Evolutionary conservation across 2,797 vertebrate genomes (phyloP).

Genomic region (Danio choprae): DNA sequence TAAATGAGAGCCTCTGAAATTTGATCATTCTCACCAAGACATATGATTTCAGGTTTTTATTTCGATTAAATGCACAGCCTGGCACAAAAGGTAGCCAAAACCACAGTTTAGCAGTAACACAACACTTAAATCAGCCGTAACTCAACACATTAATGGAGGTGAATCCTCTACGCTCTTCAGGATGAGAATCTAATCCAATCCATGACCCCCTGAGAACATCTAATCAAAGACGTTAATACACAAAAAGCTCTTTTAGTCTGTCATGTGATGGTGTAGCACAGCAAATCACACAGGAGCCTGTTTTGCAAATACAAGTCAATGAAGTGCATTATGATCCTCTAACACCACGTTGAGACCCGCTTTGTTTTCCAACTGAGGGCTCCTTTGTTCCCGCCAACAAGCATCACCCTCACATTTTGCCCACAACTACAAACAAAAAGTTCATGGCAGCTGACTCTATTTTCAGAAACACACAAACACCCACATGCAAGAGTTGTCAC

Average conservation of each 20-base stretch:
- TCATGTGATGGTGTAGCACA: constrained; percentile 21
- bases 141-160: constrained; percentile 12
- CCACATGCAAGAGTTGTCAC: background rate
- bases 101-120: constrained; percentile 8
- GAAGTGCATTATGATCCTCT: constrained; percentile 37
- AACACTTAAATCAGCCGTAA: constrained; percentile 6
- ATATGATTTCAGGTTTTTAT: background rate
- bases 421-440: constrained; percentile 27
- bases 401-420: constrained; percentile 20
- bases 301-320: constrained; percentile 35
- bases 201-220: constrained; percentile 2
- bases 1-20: background rate
- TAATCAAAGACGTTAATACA: constrained; percentile 27
- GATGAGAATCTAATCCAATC: constrained; percentile 6
- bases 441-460: background rate
- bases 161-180: background rate
- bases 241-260: constrained; percentile 26
- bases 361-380: constrained; percentile 22
- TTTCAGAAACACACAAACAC: constrained; percentile 34
- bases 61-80: background rate
- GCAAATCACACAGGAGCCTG: background rate
- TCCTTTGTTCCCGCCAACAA: constrained; percentile 20
- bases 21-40: background rate
- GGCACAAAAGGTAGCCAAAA: constrained; percentile 15
- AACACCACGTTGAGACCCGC: constrained; percentile 8